These are phyloP conservation scores for Parus major DNA, from an alignment of 2,113 vertebrate genomes.

Conservation along the genomic window DNA sequence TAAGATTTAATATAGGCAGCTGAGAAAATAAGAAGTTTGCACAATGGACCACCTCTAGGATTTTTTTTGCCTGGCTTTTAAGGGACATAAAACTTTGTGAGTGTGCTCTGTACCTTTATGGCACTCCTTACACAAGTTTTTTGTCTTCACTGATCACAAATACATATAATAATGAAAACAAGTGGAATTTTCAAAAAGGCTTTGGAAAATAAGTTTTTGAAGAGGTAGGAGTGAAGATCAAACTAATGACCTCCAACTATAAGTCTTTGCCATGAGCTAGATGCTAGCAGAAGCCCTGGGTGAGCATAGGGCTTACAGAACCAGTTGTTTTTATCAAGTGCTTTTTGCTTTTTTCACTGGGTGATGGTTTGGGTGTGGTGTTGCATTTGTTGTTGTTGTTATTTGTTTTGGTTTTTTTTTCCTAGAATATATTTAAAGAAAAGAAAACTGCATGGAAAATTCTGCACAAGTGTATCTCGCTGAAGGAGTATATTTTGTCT, in stretches of 20 bases:
- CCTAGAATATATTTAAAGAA: background rate
- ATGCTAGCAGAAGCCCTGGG: background rate
- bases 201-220: background rate
- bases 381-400: background rate
- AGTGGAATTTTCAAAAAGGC: background rate
- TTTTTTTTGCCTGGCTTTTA: background rate
- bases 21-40: conserved; percentile 6
- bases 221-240: background rate
- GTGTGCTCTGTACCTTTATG: background rate
- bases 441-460: background rate
- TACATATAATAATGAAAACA: background rate
- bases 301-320: background rate
- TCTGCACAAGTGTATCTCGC: background rate
- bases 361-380: background rate
- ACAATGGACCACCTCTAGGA: background rate
- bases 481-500: background rate
- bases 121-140: background rate
- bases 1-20: background rate
- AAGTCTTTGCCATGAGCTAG: background rate
- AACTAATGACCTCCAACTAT: background rate
- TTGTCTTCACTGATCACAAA: background rate
- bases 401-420: background rate
- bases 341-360: background rate
- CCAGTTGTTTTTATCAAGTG: background rate
- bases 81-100: background rate